These are phyloP conservation scores for Ceryle rudis DNA, from an alignment of 2,797 vertebrate species.

Conservation along the genomic window DNA sequence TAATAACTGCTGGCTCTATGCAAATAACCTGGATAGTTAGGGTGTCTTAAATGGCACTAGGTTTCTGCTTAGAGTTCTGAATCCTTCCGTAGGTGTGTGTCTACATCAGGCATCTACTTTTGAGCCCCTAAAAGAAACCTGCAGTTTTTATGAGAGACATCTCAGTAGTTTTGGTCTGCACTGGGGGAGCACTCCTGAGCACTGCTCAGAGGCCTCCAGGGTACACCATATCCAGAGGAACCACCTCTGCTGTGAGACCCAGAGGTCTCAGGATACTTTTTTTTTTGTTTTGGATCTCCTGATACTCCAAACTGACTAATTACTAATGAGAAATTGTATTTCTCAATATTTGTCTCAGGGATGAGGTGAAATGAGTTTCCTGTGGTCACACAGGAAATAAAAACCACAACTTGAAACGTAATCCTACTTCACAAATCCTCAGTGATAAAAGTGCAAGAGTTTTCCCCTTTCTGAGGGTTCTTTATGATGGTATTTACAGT, in stretches of 20 bases:
- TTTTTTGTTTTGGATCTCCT: not conserved
- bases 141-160: not conserved
- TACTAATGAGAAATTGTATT: not conserved
- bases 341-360: not conserved
- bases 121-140: not conserved
- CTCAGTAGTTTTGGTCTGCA: not conserved
- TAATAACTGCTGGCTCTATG: not conserved
- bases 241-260: not conserved
- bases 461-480: not conserved
- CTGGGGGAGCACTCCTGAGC: not conserved
- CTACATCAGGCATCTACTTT: not conserved
- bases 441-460: not conserved
- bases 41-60: not conserved
- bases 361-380: not conserved
- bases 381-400: not conserved
- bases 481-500: not conserved
- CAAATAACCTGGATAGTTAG: not conserved
- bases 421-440: not conserved
- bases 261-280: not conserved
- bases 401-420: not conserved
- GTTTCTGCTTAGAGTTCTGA: not conserved
- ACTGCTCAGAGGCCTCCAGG: fast-evolving
- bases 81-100: not conserved
- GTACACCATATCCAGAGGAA: not conserved
- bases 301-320: not conserved